Base-by-base conservation (phyloP, 2,797 vertebrate genomes). In the Clarias laeviceps region DNA sequence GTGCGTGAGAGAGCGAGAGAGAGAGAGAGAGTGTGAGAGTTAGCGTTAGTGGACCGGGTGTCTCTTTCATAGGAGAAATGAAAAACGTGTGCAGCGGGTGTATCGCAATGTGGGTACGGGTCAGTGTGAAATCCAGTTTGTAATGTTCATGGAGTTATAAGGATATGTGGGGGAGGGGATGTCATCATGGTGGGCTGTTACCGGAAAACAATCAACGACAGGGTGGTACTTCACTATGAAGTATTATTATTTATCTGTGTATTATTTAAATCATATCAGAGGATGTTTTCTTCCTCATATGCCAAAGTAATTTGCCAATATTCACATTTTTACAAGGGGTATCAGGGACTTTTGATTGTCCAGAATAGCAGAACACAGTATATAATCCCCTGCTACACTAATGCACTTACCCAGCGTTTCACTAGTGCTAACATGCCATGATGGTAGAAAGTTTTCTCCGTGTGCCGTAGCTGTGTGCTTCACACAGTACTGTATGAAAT, bases 11-110 rank as follows among this genome's bases (percentile, higher is more conserved):
- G 54, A 27, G 70, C 8, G 79, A 45, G 64, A 9, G 11, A 22
- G 57, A 56, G 72, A 18, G 68, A 40, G 40, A 27, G 70, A 45
- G 80, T 54, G 74, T n/a, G 73, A 72, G 54, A 45, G 78, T n/a
- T 17, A 12, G 61, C 20, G 34, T 17, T 64, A 37, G 65, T 56
- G 37, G 78, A 45, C 45, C 11, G n/a, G 29, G 56, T 72, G 80
- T 83, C 34, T 84, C 40, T 69, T 45, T 65, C 37, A 45, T 61
- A n/a, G 66, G 50, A 77, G 85, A 45, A 80, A 72, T 80, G 66
- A 80, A 79, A 68, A 37, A 66, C 4, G 61, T 22, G 61, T 20
- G 56, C 29, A 54, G 57, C 45, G 50, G 4, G 22, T 78, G 45
- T 64, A 54, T 74, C 50, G 32, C 62, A 45, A 68, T 84, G 61